These are phyloP conservation scores for Linnaemya tessellans DNA, from an alignment of 2,888 invertebrate genomes.

Conservation along the genomic window DNA sequence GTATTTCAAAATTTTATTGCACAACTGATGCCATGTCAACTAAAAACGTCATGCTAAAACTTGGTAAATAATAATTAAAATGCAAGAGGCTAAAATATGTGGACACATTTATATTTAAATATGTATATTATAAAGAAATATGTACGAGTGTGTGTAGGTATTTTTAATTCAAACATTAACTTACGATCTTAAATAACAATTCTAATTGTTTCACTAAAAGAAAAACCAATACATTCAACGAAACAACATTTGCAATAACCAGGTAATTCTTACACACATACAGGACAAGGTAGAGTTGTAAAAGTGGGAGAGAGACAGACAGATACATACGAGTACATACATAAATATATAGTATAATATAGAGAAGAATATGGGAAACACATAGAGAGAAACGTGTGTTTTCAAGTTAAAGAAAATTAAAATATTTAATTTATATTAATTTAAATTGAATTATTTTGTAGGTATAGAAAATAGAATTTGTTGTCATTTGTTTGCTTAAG, in stretches of 20 bases:
- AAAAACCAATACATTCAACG: constrained; percentile 31
- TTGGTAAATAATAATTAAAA: neutral
- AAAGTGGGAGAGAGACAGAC: neutral
- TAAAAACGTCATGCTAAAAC: neutral
- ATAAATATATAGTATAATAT: neutral
- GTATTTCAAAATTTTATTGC: no score
- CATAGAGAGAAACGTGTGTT: constrained; percentile 10
- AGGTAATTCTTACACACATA: constrained; percentile 35
- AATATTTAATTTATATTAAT: neutral
- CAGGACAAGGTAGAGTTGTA: neutral
- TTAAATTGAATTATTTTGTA: neutral
- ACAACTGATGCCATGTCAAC: no score
- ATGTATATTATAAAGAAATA: neutral
- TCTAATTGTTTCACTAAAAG: neutral
- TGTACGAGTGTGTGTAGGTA: neutral
- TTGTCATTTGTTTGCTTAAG: constrained; percentile 5
- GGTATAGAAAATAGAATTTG: neutral
- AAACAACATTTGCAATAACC: constrained; percentile 39
- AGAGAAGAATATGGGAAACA: constrained; percentile 9
- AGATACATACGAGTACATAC: neutral
- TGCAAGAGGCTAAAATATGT: neutral
- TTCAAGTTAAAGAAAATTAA: neutral
- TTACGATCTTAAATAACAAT: neutral
- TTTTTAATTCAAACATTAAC: neutral
- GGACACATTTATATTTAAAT: neutral